These are phyloP conservation scores for Xanthorhoe designata DNA, from an alignment of 2,888 invertebrate species.

Conservation along the genomic window DNA sequence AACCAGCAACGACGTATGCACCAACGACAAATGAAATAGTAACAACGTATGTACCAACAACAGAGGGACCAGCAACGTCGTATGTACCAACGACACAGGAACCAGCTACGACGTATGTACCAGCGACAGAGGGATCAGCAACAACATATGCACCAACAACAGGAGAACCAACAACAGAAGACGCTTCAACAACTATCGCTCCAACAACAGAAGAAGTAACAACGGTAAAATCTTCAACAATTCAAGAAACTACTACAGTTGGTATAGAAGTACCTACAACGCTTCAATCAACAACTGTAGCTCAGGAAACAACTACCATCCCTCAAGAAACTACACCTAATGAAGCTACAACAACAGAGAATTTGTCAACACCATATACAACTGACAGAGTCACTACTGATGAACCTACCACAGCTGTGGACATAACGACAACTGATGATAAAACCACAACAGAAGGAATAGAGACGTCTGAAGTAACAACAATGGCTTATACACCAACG, in stretches of 20 bases:
- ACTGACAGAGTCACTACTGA: too few species aligned
- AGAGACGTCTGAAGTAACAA: conserved; percentile 1
- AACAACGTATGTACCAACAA: conserved; percentile 17
- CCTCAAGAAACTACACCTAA: conserved; percentile 9
- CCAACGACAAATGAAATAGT: conserved; percentile 12
- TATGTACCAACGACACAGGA: conserved; percentile 2
- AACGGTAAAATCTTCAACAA: conserved; percentile 24
- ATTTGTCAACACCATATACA: too few species aligned
- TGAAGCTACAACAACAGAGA: conserved; percentile 12
- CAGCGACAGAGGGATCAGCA: conserved; percentile 9
- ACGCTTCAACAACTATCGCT: conserved; percentile 3
- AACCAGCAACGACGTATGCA: background rate
- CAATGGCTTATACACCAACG: background rate
- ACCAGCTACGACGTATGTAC: background rate
- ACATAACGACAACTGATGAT: too few species aligned
- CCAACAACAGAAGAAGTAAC: too few species aligned
- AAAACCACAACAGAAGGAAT: too few species aligned
- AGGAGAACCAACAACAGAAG: conserved; percentile 11
- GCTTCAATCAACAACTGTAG: background rate
- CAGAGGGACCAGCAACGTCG: background rate
- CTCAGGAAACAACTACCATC: background rate
- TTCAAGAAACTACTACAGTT: conserved; percentile 1
- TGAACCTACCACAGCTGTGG: too few species aligned
- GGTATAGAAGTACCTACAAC: conserved; percentile 1
- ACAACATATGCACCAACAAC: conserved; percentile 20